These are phyloP conservation scores for Montifringilla adamsi DNA, from an alignment of 2,113 vertebrate species.

Conservation along the genomic window DNA sequence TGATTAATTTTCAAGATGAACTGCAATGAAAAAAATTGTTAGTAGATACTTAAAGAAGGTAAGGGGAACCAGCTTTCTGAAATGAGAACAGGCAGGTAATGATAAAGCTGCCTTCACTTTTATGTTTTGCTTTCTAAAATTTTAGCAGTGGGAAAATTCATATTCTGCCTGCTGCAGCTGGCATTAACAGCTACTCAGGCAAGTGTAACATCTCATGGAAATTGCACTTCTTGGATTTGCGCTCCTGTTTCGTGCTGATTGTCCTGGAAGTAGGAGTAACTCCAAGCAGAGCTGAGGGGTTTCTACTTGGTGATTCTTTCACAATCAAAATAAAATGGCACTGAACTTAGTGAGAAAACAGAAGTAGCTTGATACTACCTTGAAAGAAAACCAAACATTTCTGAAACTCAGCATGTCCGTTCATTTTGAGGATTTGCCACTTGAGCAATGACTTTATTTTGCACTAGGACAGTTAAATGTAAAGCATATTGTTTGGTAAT, in stretches of 20 bases:
- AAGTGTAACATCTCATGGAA: background rate
- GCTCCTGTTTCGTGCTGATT: background rate
- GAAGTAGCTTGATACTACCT: background rate
- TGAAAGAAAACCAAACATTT: background rate
- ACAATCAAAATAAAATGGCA: background rate
- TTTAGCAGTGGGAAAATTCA: background rate
- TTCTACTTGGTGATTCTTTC: background rate
- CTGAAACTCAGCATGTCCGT: rapidly evolving
- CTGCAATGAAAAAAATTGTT: conserved; percentile 62
- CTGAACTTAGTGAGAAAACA: background rate
- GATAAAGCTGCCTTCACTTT: conserved; percentile 43
- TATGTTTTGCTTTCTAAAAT: background rate
- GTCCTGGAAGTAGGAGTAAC: background rate
- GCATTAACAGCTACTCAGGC: background rate
- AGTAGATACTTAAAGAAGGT: conserved; percentile 60
- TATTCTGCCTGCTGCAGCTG: background rate
- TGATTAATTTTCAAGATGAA: conserved; percentile 77
- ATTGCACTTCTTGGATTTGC: background rate
- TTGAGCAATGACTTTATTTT: background rate
- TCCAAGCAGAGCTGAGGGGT: background rate
- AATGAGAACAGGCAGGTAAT: conserved; percentile 41
- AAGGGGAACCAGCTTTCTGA: conserved; percentile 21
- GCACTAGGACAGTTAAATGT: background rate
- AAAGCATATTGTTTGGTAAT: background rate
- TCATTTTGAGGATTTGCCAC: background rate